A percentile compares a stretch with the other conserved stretches of the same genome.
These are phyloP conservation scores for Apamea anceps DNA, from an alignment of 2,888 invertebrate genomes.

Conservation along the genomic window DNA sequence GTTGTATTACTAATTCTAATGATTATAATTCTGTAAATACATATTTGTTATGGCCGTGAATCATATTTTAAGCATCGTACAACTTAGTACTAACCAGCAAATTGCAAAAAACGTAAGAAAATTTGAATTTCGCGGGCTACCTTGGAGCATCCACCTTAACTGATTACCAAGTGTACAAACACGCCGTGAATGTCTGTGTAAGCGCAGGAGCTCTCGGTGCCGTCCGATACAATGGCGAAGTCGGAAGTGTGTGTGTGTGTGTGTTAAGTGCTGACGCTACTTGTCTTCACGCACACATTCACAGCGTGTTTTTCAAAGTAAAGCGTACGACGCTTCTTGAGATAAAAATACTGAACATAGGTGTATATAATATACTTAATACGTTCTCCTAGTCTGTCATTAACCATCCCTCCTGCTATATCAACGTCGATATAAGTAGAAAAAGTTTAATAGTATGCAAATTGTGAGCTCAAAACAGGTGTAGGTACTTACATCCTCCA, in stretches of 20 bases:
- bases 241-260: neutral
- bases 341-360: neutral
- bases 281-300: neutral
- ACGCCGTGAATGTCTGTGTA: neutral
- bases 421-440: neutral
- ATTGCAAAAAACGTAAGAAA: too few species aligned
- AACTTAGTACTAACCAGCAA: too few species aligned
- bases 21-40: too few species aligned
- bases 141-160: too few species aligned
- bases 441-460: constrained; percentile 25
- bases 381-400: neutral
- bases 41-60: too few species aligned
- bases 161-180: neutral
- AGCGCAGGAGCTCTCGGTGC: neutral
- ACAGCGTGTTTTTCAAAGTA: neutral
- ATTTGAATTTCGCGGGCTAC: too few species aligned
- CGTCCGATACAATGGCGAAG: neutral
- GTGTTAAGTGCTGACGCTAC: neutral
- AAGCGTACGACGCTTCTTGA: too few species aligned
- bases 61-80: too few species aligned
- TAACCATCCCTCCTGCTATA: too few species aligned
- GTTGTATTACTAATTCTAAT: too few species aligned
- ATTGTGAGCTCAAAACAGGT: constrained; percentile 26
- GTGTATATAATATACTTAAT: neutral
- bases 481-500: neutral